Conservation (phyloP, 2,888 invertebrate species). For the Coelinius sp. region DNA sequence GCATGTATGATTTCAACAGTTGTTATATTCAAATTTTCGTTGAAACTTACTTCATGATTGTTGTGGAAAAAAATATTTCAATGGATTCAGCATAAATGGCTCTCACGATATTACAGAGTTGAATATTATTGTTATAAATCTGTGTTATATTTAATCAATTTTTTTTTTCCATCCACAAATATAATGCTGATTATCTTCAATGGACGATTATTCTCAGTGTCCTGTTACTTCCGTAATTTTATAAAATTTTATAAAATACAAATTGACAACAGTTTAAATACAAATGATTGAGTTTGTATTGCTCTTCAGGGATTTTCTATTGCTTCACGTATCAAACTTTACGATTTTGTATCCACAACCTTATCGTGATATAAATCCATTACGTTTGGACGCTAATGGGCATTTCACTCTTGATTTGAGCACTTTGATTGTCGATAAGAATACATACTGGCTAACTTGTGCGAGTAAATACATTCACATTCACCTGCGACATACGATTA, state of each 20-base stretch:
- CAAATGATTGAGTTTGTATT: not conserved
- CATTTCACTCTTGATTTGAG: constrained; percentile 40
- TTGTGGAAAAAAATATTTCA: constrained; percentile 59
- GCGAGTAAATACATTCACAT: constrained; percentile 29
- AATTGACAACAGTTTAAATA: constrained; percentile 26
- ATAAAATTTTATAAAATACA: constrained; percentile 55
- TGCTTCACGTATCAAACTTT: constrained; percentile 37
- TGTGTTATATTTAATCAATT: not conserved
- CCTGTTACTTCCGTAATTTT: constrained; percentile 53
- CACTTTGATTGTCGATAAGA: constrained; percentile 34
- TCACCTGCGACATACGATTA: constrained; percentile 31
- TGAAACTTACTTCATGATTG: constrained; percentile 62
- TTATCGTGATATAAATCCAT: constrained; percentile 42
- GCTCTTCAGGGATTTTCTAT: constrained; percentile 1
- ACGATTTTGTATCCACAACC: constrained; percentile 39
- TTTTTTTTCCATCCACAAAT: not conserved
- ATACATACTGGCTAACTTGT: constrained; percentile 15
- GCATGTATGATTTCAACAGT: constrained; percentile 59
- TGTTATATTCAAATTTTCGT: constrained; percentile 68
- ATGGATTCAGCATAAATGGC: constrained; percentile 51
- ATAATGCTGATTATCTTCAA: not conserved
- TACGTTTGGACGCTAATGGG: constrained; percentile 39
- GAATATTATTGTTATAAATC: constrained; percentile 10
- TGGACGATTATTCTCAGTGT: constrained; percentile 13
- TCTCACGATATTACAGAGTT: constrained; percentile 24